A percentile compares a stretch with the other conserved stretches of the same genome.
phyloP scores from a whole-genome alignment of 2,113 vertebrate genomes.

The Rhagologus leucostigma region DNA sequence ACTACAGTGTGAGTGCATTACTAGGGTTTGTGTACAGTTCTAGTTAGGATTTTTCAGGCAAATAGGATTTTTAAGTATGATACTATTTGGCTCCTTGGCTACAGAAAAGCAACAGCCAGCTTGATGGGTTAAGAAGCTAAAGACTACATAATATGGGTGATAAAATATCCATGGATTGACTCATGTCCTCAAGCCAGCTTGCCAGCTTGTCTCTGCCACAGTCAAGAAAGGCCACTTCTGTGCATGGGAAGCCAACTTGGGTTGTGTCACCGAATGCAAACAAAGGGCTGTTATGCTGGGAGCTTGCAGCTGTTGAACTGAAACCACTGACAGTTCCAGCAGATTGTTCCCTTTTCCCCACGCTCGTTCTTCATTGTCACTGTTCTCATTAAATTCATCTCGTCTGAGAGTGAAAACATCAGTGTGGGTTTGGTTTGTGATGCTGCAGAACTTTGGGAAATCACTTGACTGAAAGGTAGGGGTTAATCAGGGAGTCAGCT shows the following conservation, averaged over 20 bases:
- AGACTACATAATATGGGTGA: neutral
- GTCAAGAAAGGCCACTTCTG: neutral
- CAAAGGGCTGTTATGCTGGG: neutral
- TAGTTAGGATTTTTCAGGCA: neutral
- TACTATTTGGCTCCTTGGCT: neutral
- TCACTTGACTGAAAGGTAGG: neutral
- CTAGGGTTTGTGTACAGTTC: neutral
- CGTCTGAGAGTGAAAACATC: neutral
- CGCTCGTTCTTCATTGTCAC: neutral
- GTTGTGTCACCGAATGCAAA: neutral
- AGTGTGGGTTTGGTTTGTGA: neutral
- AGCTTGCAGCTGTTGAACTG: neutral
- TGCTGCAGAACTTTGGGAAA: neutral
- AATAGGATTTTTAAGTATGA: neutral
- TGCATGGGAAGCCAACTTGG: neutral
- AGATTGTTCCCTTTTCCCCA: neutral
- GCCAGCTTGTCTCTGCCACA: neutral
- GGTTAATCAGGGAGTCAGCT: neutral
- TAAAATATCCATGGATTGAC: neutral
- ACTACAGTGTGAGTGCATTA: rapidly evolving
- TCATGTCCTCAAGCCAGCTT: neutral
- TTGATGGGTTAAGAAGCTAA: neutral
- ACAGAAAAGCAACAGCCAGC: neutral
- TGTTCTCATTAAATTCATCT: neutral
- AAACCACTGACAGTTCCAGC: neutral